phyloP scores from a whole-genome alignment of 2,797 vertebrate genomes.

The Steatocranus sp. region DNA sequence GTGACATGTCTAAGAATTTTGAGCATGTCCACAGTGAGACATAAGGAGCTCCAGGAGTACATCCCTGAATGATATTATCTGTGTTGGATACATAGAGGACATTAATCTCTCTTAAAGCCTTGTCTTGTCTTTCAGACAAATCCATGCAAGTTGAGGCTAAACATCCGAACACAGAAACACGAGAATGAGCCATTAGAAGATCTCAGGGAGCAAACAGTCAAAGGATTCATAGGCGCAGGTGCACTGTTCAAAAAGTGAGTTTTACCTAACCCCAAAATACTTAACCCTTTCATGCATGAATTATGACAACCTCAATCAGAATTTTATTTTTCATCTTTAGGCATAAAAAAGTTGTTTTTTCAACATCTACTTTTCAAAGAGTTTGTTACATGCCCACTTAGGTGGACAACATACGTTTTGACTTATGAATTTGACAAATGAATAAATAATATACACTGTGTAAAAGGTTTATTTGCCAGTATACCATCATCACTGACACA shows the following conservation, averaged over 20 bases:
- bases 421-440: background rate
- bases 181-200: background rate
- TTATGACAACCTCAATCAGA: background rate
- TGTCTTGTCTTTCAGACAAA: background rate
- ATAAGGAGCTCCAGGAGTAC: background rate
- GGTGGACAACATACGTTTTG: background rate
- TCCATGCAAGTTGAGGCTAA: background rate
- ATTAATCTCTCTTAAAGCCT: background rate
- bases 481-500: background rate
- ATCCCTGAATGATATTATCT: background rate
- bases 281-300: background rate
- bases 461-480: background rate
- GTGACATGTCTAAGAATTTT: background rate
- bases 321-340: background rate
- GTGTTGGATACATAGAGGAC: background rate
- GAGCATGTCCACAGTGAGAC: background rate
- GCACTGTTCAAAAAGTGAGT: background rate
- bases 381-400: background rate
- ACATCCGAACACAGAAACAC: background rate
- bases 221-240: background rate
- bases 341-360: background rate
- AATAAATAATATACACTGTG: background rate
- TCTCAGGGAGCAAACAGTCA: accelerated
- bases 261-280: background rate
- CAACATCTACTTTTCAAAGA: background rate